Evolutionary conservation across 1,140 invertebrate genomes (phyloP), one percentile per base, ranked within the genome.

Genomic region (Arion vulgaris): DNA sequence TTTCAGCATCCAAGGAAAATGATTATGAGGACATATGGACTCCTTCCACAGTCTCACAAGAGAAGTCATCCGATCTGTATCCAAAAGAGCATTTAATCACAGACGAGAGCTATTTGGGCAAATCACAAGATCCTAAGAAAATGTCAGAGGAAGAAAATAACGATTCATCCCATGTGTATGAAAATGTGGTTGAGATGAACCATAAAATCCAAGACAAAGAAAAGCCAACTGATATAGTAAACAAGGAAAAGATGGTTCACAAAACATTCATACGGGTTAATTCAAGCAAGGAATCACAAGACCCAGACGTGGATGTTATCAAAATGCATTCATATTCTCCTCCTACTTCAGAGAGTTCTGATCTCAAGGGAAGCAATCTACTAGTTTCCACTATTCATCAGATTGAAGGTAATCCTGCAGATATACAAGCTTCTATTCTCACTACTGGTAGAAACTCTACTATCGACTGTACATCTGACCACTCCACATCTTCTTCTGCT

Each of bases 261-360:
- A 66, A 28, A 69, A 79, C 77, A 2, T 17, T 79, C 36, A 79
- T 79, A 39, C 53, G 39, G 26, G 39, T 68, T 69, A 57, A 23
- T 57, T 2, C 51, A 26, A 57, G 51, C 72, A 41, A 32, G 28
- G 45, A 74, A 39, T 4, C 19, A 15, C 13, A 74, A 32, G 15
- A n/a, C 26, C 11, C 49, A 9, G 45, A 1, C 11, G 32, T 45
- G 34, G 49, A 45, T 32, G 32, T 17, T 77, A 57, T 57, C 49
- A 34, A 77, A 28, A 57, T 34, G 41, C 41, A 49, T 57, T 5
- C 32, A 77, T 13, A 28, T 62, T 77, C 49, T 53, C 28, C 73
- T 75, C 73, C 2, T 53, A 7, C 73, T 28, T 36, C 38, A 26
- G 26, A 75, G 73, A 75, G 28, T 39, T 57, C n/a, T 39, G 74